Evolutionary conservation across 2,797 vertebrate species (phyloP), one percentile per base, ranked within the genome.

Genomic region (Myripristis jacobus): DNA sequence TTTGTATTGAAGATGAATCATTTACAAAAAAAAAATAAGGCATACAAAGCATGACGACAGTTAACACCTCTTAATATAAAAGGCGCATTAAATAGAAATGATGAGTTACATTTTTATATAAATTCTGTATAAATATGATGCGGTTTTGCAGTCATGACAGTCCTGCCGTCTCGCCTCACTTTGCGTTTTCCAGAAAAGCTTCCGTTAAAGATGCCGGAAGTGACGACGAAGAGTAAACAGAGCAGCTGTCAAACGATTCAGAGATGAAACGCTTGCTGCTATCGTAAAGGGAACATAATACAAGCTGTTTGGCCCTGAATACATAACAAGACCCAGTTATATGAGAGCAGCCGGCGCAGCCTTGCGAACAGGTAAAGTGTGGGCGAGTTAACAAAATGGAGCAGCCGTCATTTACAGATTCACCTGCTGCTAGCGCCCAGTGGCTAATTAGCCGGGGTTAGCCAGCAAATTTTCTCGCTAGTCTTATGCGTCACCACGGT

Each of bases 211-310:
- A 19, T 43, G 0, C 19, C 76, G 90, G 92, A 91, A 82, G 82
- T 92, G 87, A 88, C 87, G 38, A 52, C 11, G n/a, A 2, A 79
- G 76, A 78, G 87, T 90, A 91, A 93, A 91, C 70, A 92, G 59
- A 77, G 50, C 47, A 61, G n/a, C 68, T 44, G 27, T 56, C 43
- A 67, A 41, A 36, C 38, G 51, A 10, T 61, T 15, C 9, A 65
- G 55, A 67, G 72, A 84, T 51, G 2, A 54, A 48, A 51, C 41
- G 55, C 51, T 36, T 53, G 1, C 6, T 3, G 59, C 0, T 12
- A n/a, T n/a, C n/a, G n/a, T n/a, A 57, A 74, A 70, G 4, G 22
- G 9, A 27, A 2, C 0, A 4, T 21, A 38, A 75, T 34, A 21
- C 3, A n/a, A n/a, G n/a, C n/a, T n/a, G n/a, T 62, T 50, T 38